Conservation (phyloP, 2,113 vertebrate species). For the Phyllopteryx taeniolatus region DNA sequence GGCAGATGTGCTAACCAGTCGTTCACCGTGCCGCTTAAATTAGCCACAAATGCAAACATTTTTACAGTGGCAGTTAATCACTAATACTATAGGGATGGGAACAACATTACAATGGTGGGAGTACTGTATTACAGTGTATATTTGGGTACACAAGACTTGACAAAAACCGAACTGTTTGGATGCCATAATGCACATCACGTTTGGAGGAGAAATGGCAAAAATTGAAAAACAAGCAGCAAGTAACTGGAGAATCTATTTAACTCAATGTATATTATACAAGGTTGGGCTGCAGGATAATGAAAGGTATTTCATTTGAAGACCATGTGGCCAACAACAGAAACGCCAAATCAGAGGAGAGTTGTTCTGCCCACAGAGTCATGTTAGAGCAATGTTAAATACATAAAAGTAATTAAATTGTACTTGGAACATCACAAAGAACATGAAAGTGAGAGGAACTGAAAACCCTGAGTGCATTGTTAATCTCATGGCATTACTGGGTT, state of each 20-base stretch:
- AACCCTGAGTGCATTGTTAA: slow-evolving; percentile 20
- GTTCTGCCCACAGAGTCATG: slow-evolving; percentile 30
- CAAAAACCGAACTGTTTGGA: neutral
- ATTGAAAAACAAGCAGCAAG: slow-evolving; percentile 2
- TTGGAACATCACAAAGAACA: slow-evolving; percentile 32
- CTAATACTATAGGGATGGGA: neutral
- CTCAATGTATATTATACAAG: slow-evolving; percentile 18
- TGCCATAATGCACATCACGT: too few species aligned
- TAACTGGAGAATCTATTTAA: slow-evolving; percentile 4
- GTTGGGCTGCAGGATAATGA: slow-evolving; percentile 10
- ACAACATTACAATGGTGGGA: neutral
- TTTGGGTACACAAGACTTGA: neutral
- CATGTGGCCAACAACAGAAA: slow-evolving; percentile 27
- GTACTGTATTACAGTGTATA: neutral
- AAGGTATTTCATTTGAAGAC: slow-evolving; percentile 34
- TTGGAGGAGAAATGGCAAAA: too few species aligned
- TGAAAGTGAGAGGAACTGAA: slow-evolving; percentile 33
- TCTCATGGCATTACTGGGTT: slow-evolving; percentile 37
- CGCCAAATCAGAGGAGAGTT: neutral
- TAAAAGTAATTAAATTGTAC: slow-evolving; percentile 27
- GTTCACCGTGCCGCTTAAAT: too few species aligned
- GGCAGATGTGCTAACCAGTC: too few species aligned
- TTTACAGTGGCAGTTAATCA: neutral
- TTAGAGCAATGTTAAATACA: slow-evolving; percentile 44
- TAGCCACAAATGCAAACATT: neutral